Conservation (phyloP, 37 sponge, comb jelly and placozoan species). For the Geodia barretti region DNA sequence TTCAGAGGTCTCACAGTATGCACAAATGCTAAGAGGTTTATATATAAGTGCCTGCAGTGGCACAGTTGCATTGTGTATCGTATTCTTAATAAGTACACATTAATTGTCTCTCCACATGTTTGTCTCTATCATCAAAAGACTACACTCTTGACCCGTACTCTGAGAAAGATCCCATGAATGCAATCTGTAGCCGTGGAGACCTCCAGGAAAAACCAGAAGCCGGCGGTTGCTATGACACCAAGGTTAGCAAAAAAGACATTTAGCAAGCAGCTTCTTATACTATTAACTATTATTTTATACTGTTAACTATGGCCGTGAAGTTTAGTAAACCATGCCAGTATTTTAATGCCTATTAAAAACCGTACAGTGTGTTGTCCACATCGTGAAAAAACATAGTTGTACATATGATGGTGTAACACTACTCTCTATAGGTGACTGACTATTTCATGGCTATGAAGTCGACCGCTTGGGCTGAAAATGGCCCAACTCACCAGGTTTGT, state of each 20-base stretch:
- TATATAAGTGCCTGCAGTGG: neutral
- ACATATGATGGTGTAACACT: neutral
- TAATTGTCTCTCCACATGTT: neutral
- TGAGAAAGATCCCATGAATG: slow-evolving; percentile 49
- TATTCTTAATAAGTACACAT: neutral
- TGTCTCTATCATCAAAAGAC: slow-evolving; percentile 6
- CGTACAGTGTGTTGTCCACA: too few species aligned
- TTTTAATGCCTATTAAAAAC: too few species aligned
- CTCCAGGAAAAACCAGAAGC: slow-evolving; percentile 13
- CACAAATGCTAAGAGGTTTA: neutral
- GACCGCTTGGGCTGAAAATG: slow-evolving; percentile 25
- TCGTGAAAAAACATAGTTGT: neutral
- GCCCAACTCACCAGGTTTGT: slow-evolving; percentile 59
- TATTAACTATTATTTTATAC: neutral
- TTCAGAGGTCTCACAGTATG: neutral
- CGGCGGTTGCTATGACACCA: slow-evolving; percentile 67
- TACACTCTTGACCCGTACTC: slow-evolving; percentile 64
- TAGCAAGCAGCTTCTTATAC: neutral
- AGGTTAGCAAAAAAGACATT: slow-evolving; percentile 12
- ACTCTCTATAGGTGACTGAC: slow-evolving; percentile 44
- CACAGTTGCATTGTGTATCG: neutral
- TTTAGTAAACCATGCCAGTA: too few species aligned
- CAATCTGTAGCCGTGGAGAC: slow-evolving; percentile 74
- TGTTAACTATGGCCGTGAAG: too few species aligned
- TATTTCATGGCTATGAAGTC: slow-evolving; percentile 25